phyloP scores from a whole-genome alignment of 2,888 invertebrate species.

The Agonum fuliginosum region DNA sequence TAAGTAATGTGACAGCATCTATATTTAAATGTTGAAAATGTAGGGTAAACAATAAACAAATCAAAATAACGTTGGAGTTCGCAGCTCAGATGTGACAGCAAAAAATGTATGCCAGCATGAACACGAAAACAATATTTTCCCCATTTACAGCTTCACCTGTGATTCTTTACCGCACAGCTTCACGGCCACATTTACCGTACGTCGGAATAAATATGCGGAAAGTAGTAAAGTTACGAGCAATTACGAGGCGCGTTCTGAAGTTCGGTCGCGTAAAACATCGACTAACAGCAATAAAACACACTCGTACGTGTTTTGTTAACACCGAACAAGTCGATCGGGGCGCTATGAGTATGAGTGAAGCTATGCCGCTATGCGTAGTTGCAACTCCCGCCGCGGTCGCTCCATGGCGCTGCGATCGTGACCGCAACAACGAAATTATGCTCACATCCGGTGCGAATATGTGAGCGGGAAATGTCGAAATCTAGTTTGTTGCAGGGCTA shows the following conservation, averaged over 20 bases:
- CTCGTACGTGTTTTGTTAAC: conserved; percentile 57
- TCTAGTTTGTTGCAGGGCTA: conserved; percentile 40
- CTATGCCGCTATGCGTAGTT: conserved; percentile 21
- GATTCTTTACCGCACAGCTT: background rate
- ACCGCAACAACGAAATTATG: conserved; percentile 54
- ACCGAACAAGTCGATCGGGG: conserved; percentile 49
- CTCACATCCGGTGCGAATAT: conserved; percentile 46
- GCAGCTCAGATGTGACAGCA: background rate
- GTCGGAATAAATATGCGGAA: conserved; percentile 54
- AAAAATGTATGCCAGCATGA: conserved; percentile 10
- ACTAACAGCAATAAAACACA: conserved; percentile 54
- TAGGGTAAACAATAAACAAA: background rate
- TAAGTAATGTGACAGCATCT: too few relatives aligned
- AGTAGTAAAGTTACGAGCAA: conserved; percentile 58
- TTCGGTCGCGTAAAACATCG: conserved; percentile 55
- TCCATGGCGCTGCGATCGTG: conserved; percentile 36
- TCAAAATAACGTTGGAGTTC: background rate
- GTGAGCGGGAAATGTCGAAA: conserved; percentile 47
- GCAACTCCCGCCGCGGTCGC: background rate
- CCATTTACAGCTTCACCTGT: conserved; percentile 18
- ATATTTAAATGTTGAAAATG: too few relatives aligned
- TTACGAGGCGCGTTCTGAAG: conserved; percentile 52
- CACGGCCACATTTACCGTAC: conserved; percentile 35
- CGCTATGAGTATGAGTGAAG: background rate
- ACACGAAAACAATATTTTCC: conserved; percentile 32